Evolutionary conservation across 2,888 invertebrate genomes (phyloP).

Genomic region (Drosophila anomelani): DNA sequence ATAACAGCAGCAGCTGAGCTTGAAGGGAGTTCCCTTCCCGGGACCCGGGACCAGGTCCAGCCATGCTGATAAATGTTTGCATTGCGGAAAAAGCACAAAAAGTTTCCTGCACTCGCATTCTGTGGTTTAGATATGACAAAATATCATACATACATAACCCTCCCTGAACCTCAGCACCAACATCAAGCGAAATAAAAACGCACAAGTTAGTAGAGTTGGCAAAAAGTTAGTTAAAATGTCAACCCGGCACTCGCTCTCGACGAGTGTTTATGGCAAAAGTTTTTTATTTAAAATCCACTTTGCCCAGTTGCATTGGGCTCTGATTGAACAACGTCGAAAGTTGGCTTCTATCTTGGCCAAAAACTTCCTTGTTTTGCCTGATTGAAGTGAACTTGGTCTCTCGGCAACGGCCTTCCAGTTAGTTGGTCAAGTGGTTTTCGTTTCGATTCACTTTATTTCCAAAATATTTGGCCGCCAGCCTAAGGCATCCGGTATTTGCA

Average conservation of each 20-base stretch:
- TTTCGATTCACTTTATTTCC: conserved; percentile 17
- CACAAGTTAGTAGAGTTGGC: conserved; percentile 37
- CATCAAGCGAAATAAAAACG: conserved; percentile 33
- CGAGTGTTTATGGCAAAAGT: conserved; percentile 66
- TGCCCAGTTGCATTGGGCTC: conserved; percentile 45
- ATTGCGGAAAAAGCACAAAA: conserved; percentile 71
- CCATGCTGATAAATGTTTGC: conserved; percentile 74
- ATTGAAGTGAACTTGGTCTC: conserved; percentile 45
- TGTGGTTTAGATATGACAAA: conserved; percentile 77
- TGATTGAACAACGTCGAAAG: conserved; percentile 46
- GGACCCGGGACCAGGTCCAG: conserved; percentile 33
- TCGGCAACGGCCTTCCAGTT: conserved; percentile 13
- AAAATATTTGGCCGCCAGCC: conserved; percentile 27
- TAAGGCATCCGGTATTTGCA: conserved; percentile 12
- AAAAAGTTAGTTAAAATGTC: conserved; percentile 74
- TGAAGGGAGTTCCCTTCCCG: conserved; percentile 14
- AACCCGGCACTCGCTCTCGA: conserved; percentile 49
- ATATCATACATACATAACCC: conserved; percentile 48
- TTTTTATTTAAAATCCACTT: conserved; percentile 69
- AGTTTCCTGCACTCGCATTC: conserved; percentile 64
- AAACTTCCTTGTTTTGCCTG: conserved; percentile 38
- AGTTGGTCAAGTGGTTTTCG: conserved; percentile 37
- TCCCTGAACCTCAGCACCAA: neutral
- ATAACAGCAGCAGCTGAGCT: conserved; percentile 46
- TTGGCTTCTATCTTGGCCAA: conserved; percentile 38